Base-by-base conservation (phyloP, 1,140 invertebrate species). In the Melipona quadrifasciata region DNA sequence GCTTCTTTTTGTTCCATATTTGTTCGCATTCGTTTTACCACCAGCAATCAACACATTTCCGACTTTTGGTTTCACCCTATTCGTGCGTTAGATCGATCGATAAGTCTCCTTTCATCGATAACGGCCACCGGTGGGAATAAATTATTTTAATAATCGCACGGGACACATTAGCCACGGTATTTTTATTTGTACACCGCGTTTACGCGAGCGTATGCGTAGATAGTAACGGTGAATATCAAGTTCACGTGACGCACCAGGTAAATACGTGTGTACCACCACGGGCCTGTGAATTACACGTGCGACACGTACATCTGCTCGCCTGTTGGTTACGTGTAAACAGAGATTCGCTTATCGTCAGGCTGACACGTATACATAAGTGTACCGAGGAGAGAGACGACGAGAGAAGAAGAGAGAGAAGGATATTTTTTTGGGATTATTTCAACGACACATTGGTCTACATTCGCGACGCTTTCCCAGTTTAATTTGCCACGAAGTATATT, bases 281-380 rank as follows among this genome's bases (percentile, higher is more conserved):
- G 21, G 3, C n/a, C 16, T 34, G 47, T 79, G 78, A 84, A 79
- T 90, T 90, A 90, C 89, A 90, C 88, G 83, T 77, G 87, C 82
- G 87, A 87, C 86, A 90, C 72, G 85, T 90, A 90, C 89, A 90
- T 90, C 89, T 90, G 89, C 83, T 87, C 86, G 78, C 80, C 78
- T 87, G 86, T 90, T 90, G 89, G 88, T 90, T 90, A 87, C 83
- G 86, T 89, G 83, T 86, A 90, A 90, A 90, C 86, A 90, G 86
- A 86, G 89, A 90, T 90, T 90, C 88, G 80, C 86, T 90, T 90
- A 90, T 90, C 89, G 86, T 24, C 80, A 58, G 55, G 24, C 86
- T 84, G 76, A 78, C 84, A 84, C 87, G 61, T 80, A 87, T 76
- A 86, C 77, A 58, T 78, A 89, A 84, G 82, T 76, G 64, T 74